Evolutionary conservation across 2,888 invertebrate genomes (phyloP).

Genomic region (Balanococcus diminutus): DNA sequence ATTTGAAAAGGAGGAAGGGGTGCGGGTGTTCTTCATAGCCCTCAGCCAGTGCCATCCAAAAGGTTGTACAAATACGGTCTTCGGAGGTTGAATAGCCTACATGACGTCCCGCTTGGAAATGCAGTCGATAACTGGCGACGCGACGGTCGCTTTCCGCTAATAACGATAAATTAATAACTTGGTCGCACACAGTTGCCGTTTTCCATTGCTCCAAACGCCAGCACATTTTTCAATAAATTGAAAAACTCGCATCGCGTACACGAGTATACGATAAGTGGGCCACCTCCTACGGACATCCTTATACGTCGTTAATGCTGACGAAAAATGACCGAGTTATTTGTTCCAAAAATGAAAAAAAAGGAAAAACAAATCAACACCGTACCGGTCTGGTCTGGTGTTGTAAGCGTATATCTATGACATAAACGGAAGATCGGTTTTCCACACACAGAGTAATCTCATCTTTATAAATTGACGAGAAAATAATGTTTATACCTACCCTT

Average conservation of each 20-base stretch:
- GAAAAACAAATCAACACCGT: background rate
- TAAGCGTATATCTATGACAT: too few species aligned
- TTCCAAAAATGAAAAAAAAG: background rate
- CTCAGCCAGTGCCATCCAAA: too few species aligned
- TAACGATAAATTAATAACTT: background rate
- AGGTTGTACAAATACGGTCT: too few species aligned
- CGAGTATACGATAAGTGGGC: background rate
- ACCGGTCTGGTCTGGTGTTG: too few species aligned
- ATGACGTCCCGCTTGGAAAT: background rate
- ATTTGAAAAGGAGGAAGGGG: too few species aligned
- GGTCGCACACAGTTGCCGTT: background rate
- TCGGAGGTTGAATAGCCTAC: background rate
- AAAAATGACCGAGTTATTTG: background rate
- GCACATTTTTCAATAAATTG: background rate
- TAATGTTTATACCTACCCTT: background rate
- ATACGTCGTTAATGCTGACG: background rate
- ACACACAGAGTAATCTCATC: background rate
- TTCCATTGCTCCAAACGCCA: background rate
- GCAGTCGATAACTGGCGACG: constrained; percentile 3
- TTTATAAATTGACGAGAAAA: background rate
- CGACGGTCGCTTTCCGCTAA: background rate
- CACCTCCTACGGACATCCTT: background rate
- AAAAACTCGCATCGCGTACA: background rate
- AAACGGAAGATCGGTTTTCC: background rate
- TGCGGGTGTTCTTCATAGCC: too few species aligned